Evolutionary conservation across 2,797 vertebrate genomes (phyloP), one percentile per base, ranked within the genome.

Genomic region (Enteromius paludinosus): DNA sequence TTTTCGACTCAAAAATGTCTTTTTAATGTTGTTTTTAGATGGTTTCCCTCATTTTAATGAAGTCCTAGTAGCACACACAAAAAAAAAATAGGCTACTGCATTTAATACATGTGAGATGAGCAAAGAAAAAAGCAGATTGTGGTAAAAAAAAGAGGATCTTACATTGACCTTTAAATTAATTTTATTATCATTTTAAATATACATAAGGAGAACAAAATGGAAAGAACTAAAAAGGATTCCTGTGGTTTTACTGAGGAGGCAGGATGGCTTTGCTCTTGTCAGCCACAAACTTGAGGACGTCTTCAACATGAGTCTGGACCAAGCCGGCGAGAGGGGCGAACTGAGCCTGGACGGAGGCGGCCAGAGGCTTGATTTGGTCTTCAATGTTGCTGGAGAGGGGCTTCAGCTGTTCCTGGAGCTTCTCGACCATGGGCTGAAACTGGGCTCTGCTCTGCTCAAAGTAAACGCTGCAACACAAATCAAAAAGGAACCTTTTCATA

Each of bases 351-450:
- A 90, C 25, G 5, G 82, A 82, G 77, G 87, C 86, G 3, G 87
- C 75, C 79, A 92, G 88, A 47, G 90, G 88, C 76, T 88, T 79
- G 76, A 92, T 84, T 78, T 91, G 90, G 0, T 80, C 79, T 25
- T 90, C 79, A 61, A 93, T 45, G 85, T 87, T 87, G 72, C 87
- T 83, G 2, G 79, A 83, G 64, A 92, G 76, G 4, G 92, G 88
- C 65, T 87, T 90, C 78, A 93, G 62, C 56, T 92, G 87, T 1
- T 87, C 88, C 83, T 92, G 89, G 85, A 94, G 80, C 86, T 86
- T 90, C 47, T 92, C 88, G 1, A 91, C 84, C 91, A 94, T 86
- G 20, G 90, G 90, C 91, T 90, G 88, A 83, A 94, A 28, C 84
- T 88, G 86, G 30, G 89, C 73, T 82, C 30, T 88, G 88, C 89